These are phyloP conservation scores for Trachops cirrhosus DNA, from an alignment of 2,797 vertebrate species.

Conservation along the genomic window DNA sequence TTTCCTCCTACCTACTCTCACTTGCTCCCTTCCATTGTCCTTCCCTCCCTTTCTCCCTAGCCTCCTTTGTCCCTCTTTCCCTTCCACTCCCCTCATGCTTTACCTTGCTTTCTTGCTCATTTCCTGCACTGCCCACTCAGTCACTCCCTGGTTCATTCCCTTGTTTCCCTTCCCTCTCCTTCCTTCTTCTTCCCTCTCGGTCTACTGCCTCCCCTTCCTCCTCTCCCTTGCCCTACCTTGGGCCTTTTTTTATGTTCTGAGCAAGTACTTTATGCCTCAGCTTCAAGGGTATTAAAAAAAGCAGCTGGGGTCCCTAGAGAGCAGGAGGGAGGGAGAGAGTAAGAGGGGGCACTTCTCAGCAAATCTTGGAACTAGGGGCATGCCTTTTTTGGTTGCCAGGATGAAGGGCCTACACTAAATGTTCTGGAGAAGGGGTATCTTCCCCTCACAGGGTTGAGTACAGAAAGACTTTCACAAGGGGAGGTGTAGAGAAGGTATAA, in stretches of 20 bases:
- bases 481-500: not conserved
- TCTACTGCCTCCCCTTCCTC: not conserved
- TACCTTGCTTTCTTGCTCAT: not conserved
- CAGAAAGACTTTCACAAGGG: not conserved
- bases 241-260: not conserved
- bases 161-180: not conserved
- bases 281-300: not conserved
- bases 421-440: not conserved
- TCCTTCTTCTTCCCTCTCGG: not conserved
- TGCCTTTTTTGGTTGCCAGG: not conserved
- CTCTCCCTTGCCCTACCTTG: not conserved
- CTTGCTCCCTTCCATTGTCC: not conserved
- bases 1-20: not conserved
- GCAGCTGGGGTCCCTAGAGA: not conserved
- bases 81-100: not conserved
- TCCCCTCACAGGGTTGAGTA: not conserved
- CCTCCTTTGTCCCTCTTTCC: not conserved
- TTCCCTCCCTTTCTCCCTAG: not conserved
- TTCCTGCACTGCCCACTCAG: not conserved
- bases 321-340: not conserved
- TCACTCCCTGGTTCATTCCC: not conserved
- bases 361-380: not conserved
- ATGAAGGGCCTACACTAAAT: not conserved
- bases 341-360: not conserved
- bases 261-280: not conserved